These are phyloP conservation scores for Sinonovacula constricta DNA, from an alignment of 1,140 invertebrate species.

Conservation along the genomic window DNA sequence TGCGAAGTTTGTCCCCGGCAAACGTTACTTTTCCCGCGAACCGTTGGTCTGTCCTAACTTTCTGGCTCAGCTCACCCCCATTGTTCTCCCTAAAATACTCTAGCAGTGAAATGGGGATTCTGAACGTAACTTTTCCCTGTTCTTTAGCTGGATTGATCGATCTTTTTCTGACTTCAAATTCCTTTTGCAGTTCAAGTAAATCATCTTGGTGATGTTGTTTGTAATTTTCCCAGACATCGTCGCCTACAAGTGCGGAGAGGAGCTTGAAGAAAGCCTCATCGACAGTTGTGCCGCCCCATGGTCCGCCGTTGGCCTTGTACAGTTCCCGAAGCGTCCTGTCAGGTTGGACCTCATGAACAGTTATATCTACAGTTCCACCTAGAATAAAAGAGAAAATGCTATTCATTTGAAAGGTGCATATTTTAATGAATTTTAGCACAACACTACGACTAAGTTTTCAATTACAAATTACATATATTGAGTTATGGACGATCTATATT, in stretches of 20 bases:
- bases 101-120: neutral
- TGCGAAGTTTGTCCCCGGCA: conserved; percentile 18
- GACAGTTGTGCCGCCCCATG: conserved; percentile 53
- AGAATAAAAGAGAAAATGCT: neutral
- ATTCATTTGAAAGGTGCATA: no score
- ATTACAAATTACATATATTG: no score
- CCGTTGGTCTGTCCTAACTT: neutral
- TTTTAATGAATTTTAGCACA: no score
- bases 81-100: conserved; percentile 6
- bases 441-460: no score
- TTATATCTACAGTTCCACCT: conserved; percentile 58
- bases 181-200: conserved; percentile 18
- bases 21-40: conserved; percentile 4
- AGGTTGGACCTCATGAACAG: conserved; percentile 44
- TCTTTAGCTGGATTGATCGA: neutral
- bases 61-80: conserved; percentile 21
- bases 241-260: conserved; percentile 14
- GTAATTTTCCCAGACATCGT: conserved; percentile 19
- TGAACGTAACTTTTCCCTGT: neutral
- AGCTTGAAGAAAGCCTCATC: conserved; percentile 40
- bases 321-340: conserved; percentile 43
- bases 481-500: no score
- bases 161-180: conserved; percentile 45
- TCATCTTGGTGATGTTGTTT: conserved; percentile 30
- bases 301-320: conserved; percentile 46